A percentile compares a stretch with the other conserved stretches of the same genome.
Conservation (phyloP, 2,888 invertebrate genomes). For the Microctonus brassicae region DNA sequence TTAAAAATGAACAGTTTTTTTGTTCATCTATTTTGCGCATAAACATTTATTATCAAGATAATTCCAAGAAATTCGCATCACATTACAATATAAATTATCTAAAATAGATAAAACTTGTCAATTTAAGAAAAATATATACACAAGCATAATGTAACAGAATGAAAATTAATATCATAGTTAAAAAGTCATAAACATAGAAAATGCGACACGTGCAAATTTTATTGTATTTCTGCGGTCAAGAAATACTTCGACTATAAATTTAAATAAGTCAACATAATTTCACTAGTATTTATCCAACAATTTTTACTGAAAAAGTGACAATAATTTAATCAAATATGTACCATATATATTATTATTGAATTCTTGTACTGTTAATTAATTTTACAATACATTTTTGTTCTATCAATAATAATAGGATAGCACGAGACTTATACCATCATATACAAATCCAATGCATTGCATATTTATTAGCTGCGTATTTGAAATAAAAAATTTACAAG, state of each 20-base stretch:
- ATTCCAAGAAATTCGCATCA: not conserved
- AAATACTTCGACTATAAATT: not conserved
- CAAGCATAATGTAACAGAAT: too few relatives aligned
- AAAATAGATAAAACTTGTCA: not conserved
- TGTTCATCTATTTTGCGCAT: not conserved
- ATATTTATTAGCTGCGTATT: not conserved
- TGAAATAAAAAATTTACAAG: not conserved
- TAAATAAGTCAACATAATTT: not conserved
- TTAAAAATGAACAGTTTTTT: not conserved
- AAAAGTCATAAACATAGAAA: not conserved
- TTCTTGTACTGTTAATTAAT: not conserved
- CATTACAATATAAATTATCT: slow-evolving; percentile 10
- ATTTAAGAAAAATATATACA: too few relatives aligned
- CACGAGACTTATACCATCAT: not conserved
- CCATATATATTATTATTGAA: too few relatives aligned
- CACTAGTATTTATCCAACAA: not conserved
- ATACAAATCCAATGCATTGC: not conserved
- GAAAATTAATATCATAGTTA: too few relatives aligned
- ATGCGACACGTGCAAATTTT: not conserved
- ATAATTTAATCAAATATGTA: not conserved
- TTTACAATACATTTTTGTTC: not conserved
- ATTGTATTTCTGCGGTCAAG: not conserved
- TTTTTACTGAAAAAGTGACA: not conserved
- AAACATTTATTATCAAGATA: slow-evolving; percentile 7
- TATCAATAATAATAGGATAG: not conserved